These are phyloP conservation scores for Alfaro cultratus DNA, from an alignment of 2,797 vertebrate species.

Conservation along the genomic window DNA sequence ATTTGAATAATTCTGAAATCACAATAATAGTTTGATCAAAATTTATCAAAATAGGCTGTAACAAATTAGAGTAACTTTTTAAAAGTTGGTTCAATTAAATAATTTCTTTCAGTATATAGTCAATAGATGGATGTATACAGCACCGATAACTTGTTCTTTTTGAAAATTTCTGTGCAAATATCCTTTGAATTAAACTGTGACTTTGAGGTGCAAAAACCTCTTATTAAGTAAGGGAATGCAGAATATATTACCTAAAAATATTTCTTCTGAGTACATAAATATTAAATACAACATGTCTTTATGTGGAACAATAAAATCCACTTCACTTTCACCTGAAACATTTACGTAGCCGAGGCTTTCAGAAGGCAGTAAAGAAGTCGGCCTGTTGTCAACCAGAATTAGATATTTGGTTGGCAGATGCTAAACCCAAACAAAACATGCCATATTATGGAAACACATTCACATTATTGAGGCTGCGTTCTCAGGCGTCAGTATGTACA, in stretches of 20 bases:
- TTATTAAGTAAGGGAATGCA: not conserved
- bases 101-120: not conserved
- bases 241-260: not conserved
- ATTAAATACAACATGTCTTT: not conserved
- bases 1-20: too few species aligned
- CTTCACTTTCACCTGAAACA: not conserved
- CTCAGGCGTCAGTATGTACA: slow-evolving; percentile 35
- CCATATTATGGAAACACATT: slow-evolving; percentile 67
- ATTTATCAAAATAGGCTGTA: too few species aligned
- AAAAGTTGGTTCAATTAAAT: too few species aligned
- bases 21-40: too few species aligned
- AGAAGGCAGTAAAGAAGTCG: slow-evolving; percentile 13
- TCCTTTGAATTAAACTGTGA: not conserved
- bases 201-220: not conserved
- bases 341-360: not conserved
- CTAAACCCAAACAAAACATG: slow-evolving; percentile 34
- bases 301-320: not conserved
- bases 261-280: not conserved
- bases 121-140: not conserved
- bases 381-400: slow-evolving; percentile 10
- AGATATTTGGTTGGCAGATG: slow-evolving; percentile 38
- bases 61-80: too few species aligned
- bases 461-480: slow-evolving; percentile 48
- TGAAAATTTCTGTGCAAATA: not conserved
- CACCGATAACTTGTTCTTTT: not conserved